Evolutionary conservation across 2,113 vertebrate species (phyloP).

Genomic region (Piaya cayana): DNA sequence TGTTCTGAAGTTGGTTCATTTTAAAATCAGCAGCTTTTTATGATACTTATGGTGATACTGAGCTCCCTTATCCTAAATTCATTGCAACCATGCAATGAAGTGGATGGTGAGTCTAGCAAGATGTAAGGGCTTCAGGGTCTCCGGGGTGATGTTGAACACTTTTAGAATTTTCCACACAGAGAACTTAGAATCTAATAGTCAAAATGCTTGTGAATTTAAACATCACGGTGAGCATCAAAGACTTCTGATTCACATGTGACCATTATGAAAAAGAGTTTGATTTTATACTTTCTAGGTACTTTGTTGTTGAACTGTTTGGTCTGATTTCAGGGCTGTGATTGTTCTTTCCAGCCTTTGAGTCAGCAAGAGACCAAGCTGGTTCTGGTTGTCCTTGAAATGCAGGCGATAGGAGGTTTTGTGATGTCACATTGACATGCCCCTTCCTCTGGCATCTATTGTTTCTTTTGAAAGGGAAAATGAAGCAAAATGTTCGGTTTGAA

Average conservation of each 20-base stretch:
- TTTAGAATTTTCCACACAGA: background rate
- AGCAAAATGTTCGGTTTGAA: slow-evolving; percentile 1
- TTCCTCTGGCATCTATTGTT: slow-evolving; percentile 6
- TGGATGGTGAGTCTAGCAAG: background rate
- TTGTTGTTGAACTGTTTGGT: slow-evolving; percentile 19
- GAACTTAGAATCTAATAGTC: background rate
- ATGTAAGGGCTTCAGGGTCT: background rate
- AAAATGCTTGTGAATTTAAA: background rate
- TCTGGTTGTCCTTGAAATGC: slow-evolving; percentile 33
- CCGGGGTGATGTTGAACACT: background rate
- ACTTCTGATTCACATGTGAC: background rate
- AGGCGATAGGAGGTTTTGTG: background rate
- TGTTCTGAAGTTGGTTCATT: background rate
- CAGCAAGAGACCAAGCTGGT: slow-evolving; percentile 1
- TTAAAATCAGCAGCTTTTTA: background rate
- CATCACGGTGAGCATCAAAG: background rate
- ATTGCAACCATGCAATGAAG: background rate
- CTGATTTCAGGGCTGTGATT: slow-evolving; percentile 1
- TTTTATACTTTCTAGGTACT: background rate
- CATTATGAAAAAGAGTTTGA: background rate
- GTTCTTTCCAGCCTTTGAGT: slow-evolving; percentile 21
- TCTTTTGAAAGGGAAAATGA: slow-evolving; percentile 14
- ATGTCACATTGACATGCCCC: background rate
- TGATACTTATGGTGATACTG: background rate
- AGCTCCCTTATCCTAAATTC: background rate